These are phyloP conservation scores for Gulo gulo DNA, from an alignment of 2,113 vertebrate species.

Conservation along the genomic window DNA sequence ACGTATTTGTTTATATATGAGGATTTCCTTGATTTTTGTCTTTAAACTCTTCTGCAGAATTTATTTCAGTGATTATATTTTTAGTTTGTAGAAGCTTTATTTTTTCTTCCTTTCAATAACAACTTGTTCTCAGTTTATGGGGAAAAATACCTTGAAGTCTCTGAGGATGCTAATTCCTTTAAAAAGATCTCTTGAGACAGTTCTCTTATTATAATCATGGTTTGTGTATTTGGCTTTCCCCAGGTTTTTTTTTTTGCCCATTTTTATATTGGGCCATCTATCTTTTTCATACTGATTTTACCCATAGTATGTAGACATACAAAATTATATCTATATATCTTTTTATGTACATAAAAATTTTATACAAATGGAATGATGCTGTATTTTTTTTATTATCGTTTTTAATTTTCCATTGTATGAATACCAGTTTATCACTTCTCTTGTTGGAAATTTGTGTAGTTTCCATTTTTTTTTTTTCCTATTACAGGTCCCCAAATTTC, in stretches of 20 bases:
- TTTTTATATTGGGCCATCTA: not conserved
- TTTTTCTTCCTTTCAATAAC: not conserved
- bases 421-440: not conserved
- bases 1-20: not conserved
- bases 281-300: not conserved
- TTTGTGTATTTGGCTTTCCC: not conserved
- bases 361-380: not conserved
- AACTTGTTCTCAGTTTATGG: not conserved
- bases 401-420: not conserved
- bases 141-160: not conserved
- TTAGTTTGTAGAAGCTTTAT: not conserved
- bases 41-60: not conserved
- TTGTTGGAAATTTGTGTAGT: not conserved
- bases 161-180: not conserved
- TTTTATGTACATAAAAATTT: not conserved
- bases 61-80: constrained; percentile 13
- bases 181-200: not conserved
- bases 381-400: not conserved
- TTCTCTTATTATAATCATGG: not conserved
- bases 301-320: not conserved
- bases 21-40: not conserved
- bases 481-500: not conserved
- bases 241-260: not conserved
- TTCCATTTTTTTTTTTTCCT: not conserved
- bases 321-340: not conserved